These are phyloP conservation scores for Mystacornis crossleyi DNA, from an alignment of 2,113 vertebrate genomes.

Conservation along the genomic window DNA sequence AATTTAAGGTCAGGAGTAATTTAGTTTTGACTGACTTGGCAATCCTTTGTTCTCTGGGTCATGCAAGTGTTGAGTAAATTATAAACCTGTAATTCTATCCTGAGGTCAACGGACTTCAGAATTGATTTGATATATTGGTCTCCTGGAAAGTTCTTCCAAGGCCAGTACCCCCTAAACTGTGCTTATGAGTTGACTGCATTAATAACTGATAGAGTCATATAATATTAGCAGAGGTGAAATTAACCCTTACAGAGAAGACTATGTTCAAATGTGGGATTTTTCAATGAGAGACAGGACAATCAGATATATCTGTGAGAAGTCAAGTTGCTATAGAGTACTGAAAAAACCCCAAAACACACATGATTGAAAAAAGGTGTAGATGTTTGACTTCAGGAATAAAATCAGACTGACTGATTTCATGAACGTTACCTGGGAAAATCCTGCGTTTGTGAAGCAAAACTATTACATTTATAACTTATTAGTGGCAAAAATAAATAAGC, in stretches of 20 bases:
- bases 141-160: constrained; percentile 53
- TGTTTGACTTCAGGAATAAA: not conserved
- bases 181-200: constrained; percentile 46
- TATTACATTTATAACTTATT: not conserved
- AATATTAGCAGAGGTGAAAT: not conserved
- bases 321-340: not conserved
- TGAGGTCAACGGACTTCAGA: constrained; percentile 51
- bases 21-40: constrained; percentile 41
- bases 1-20: constrained; percentile 54
- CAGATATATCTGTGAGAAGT: not conserved
- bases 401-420: not conserved
- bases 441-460: not conserved
- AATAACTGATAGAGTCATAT: constrained; percentile 45
- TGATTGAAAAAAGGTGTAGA: not conserved
- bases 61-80: constrained; percentile 62
- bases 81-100: constrained; percentile 64
- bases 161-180: constrained; percentile 14
- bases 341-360: not conserved
- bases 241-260: not conserved
- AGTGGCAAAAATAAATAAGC: not conserved
- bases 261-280: not conserved
- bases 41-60: constrained; percentile 61
- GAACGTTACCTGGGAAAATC: not conserved
- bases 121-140: constrained; percentile 55
- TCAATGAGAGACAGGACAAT: not conserved